Evolutionary conservation across 2,888 invertebrate genomes (phyloP).

Genomic region (Drosophila barbarae): DNA sequence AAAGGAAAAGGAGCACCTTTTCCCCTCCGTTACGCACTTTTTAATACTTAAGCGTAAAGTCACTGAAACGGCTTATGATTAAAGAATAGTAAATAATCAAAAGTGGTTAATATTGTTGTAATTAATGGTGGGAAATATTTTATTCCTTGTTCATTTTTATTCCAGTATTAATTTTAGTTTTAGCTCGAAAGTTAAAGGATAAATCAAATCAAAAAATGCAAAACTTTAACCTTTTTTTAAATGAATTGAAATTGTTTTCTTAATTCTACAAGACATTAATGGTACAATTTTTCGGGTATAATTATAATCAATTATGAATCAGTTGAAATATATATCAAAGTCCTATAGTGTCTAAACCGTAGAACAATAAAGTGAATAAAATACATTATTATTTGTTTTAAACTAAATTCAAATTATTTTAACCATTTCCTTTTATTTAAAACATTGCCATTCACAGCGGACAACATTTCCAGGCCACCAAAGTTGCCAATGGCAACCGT

Average conservation of each 20-base stretch:
- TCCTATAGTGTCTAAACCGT: background rate
- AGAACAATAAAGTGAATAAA: background rate
- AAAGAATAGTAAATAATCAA: slow-evolving; percentile 27
- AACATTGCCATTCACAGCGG: background rate
- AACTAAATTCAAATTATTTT: background rate
- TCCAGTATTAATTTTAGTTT: background rate
- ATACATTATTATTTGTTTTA: background rate
- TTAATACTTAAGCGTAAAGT: slow-evolving; percentile 29
- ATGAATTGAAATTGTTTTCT: background rate
- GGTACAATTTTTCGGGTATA: too few species aligned
- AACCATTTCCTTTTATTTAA: background rate
- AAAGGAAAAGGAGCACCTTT: slow-evolving; percentile 8
- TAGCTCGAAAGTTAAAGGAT: background rate
- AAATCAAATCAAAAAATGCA: background rate
- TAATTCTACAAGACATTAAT: background rate
- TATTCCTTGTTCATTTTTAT: background rate
- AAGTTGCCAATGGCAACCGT: slow-evolving; percentile 50
- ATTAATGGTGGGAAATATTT: background rate
- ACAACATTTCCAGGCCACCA: background rate
- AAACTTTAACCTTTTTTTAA: too few species aligned
- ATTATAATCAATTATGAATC: background rate
- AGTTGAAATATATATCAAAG: background rate
- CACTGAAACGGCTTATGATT: slow-evolving; percentile 26
- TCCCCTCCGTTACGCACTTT: slow-evolving; percentile 30
- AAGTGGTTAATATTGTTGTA: background rate